Base-by-base conservation (phyloP, 2,113 vertebrate genomes). In the Peucedramus taeniatus region DNA sequence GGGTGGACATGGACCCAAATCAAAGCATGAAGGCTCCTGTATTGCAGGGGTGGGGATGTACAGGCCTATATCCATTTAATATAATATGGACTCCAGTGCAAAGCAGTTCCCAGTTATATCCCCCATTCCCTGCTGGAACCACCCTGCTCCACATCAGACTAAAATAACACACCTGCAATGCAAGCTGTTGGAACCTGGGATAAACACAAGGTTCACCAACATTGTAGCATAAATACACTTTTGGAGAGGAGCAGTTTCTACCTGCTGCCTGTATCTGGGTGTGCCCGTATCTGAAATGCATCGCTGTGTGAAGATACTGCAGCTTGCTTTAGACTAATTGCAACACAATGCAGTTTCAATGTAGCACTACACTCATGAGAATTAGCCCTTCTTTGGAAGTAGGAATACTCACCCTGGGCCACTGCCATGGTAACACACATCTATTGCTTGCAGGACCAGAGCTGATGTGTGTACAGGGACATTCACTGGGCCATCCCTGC, bases 41-140 rank as follows among this genome's bases (percentile, higher is more conserved):
- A 18, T 59, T 59, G 30, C 3, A 4, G 17, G 33, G 15, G 3
- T 42, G 22, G 15, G 6, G 1, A 27, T 8, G 61, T 21, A 66
- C 11, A n/a, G 23, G 5, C 8, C 23, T 33, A 3, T 14, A 16
- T 15, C 31, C 22, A 9, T 75, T 63, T 2, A 0, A 18, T 31
- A 7, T 18, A 31, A 53, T 0, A 1, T 28, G 30, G 37, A 35
- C 15, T 54, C 15, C 35, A 49, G 20, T 11, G 2, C 40, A 28
- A 82, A 60, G 33, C 57, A 13, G 24, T 68, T 76, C 18, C 30
- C 60, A 60, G 5, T 22, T 31, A 4, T 8, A 45, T 15, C 3
- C 13, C 3, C 3, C n/a, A 11, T 6, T 2, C 9, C 11, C 17
- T 40, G n/a, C 42, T 88, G 59, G 24, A 90, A 57, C 10, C 20